phyloP scores from a whole-genome alignment of 92 coral and sea anemone genomes.

The Heteractis magnifica region DNA sequence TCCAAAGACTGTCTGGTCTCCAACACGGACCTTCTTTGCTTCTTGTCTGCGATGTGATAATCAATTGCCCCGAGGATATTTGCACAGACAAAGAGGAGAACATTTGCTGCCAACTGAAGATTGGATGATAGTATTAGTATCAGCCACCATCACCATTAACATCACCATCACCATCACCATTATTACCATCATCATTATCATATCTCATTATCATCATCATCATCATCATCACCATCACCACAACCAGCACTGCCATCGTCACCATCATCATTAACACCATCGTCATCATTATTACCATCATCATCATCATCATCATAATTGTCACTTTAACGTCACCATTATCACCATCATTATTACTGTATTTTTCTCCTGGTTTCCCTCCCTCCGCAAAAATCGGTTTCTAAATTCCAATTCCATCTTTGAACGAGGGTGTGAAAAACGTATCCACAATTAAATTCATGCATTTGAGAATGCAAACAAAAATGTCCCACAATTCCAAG shows the following conservation, averaged over 20 bases:
- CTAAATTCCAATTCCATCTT: background rate
- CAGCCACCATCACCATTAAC: background rate
- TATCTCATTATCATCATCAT: background rate
- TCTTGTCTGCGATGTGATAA: constrained; percentile 85
- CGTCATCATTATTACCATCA: background rate
- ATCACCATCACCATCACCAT: background rate
- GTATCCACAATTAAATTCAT: no score
- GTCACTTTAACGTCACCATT: background rate
- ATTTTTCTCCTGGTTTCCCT: background rate
- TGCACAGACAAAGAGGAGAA: constrained; percentile 76
- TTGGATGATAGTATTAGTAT: background rate
- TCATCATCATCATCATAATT: background rate
- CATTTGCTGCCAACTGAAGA: constrained; percentile 75
- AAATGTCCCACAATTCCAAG: no score
- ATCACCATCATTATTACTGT: background rate
- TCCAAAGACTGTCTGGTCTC: constrained; percentile 93
- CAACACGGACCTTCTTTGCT: constrained; percentile 87
- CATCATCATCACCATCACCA: background rate
- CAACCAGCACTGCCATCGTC: no score
- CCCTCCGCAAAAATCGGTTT: background rate
- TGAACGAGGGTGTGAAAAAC: background rate
- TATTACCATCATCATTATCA: background rate
- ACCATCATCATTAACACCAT: background rate
- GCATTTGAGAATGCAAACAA: no score
- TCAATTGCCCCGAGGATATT: constrained; percentile 89